These are phyloP conservation scores for Phylloscopus trochiloides DNA, from an alignment of 2,113 vertebrate species.

Conservation along the genomic window DNA sequence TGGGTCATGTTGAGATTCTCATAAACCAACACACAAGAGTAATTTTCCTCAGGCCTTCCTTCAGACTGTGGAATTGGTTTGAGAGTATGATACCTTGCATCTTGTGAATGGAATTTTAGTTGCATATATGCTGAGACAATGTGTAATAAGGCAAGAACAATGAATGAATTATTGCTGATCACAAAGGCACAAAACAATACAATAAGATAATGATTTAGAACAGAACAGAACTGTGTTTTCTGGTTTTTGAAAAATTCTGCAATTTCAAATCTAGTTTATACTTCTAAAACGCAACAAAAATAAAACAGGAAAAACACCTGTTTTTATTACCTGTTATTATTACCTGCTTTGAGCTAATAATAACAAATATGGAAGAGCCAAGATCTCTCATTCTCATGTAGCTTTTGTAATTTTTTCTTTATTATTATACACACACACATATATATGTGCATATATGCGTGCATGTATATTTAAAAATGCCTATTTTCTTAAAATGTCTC, in stretches of 20 bases:
- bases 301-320: background rate
- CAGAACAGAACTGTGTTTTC: background rate
- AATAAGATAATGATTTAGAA: background rate
- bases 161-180: background rate
- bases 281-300: background rate
- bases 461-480: background rate
- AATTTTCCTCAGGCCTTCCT: background rate
- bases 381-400: background rate
- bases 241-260: background rate
- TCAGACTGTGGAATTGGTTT: background rate
- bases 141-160: background rate
- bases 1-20: background rate
- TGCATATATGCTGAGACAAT: background rate
- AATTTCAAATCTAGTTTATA: background rate
- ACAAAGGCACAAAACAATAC: background rate
- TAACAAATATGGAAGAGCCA: background rate
- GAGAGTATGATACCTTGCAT: background rate
- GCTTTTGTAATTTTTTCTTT: background rate
- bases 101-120: background rate
- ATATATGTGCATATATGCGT: background rate
- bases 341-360: background rate
- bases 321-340: too few species aligned
- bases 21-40: background rate
- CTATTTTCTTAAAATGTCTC: background rate
- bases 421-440: background rate